Percentiles rank a stretch among this genome's conserved stretches.
Conservation (phyloP, 1,140 invertebrate species). For the Nixonia krombeini region DNA sequence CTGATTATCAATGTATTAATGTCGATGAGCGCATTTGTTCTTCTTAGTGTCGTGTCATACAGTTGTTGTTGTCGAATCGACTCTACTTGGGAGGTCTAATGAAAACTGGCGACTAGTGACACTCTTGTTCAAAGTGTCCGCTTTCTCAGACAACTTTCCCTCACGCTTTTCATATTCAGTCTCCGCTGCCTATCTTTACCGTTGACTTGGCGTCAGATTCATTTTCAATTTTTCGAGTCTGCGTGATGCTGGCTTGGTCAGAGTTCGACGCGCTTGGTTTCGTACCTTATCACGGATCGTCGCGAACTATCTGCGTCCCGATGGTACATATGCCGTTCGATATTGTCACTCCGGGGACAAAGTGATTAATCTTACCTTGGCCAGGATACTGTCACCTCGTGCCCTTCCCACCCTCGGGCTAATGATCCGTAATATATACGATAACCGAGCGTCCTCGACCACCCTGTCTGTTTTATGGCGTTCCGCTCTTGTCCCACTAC, state of each 20-base stretch:
- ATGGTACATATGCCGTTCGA: conserved; percentile 44
- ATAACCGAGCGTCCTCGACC: conserved; percentile 49
- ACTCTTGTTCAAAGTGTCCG: too few species aligned
- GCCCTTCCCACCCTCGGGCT: conserved; percentile 29
- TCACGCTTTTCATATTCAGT: not conserved
- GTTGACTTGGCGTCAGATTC: conserved; percentile 27
- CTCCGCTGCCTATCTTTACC: too few species aligned
- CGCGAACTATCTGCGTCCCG: conserved; percentile 12
- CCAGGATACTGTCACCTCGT: conserved; percentile 45
- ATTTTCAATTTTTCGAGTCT: conserved; percentile 30
- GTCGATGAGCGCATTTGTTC: too few species aligned
- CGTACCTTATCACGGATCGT: conserved; percentile 50
- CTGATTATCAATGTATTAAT: too few species aligned
- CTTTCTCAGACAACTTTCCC: too few species aligned
- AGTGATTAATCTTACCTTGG: conserved; percentile 48
- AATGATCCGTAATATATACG: conserved; percentile 52
- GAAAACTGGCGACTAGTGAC: too few species aligned
- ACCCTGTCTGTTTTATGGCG: conserved; percentile 19
- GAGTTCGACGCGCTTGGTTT: conserved; percentile 41
- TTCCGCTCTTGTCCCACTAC: conserved; percentile 12
- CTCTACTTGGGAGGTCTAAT: too few species aligned
- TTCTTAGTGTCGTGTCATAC: too few species aligned
- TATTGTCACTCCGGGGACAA: conserved; percentile 43
- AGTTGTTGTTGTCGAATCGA: too few species aligned
- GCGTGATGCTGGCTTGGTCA: conserved; percentile 28